Conservation (phyloP, 2,888 invertebrate genomes). For the Parnassius smintheus region DNA sequence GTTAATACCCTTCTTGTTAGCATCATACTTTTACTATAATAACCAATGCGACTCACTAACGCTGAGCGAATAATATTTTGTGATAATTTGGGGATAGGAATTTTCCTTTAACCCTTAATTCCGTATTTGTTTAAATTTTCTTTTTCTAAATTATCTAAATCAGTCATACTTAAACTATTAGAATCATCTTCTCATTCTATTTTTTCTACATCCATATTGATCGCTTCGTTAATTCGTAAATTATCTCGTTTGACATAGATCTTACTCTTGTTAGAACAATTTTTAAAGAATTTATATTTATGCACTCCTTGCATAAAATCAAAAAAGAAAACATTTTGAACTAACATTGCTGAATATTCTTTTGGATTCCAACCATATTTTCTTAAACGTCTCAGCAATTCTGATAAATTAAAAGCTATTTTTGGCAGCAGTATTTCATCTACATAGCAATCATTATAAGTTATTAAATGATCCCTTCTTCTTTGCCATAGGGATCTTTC, state of each 20-base stretch:
- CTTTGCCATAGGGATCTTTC: constrained; percentile 80
- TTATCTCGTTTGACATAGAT: constrained; percentile 67
- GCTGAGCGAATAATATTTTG: constrained; percentile 78
- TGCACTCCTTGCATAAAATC: constrained; percentile 69
- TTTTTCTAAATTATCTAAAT: constrained; percentile 35
- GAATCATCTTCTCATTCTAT: constrained; percentile 55
- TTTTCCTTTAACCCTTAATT: constrained; percentile 50
- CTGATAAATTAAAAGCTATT: constrained; percentile 78
- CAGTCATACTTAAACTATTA: constrained; percentile 47
- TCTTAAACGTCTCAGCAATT: constrained; percentile 75
- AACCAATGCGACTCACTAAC: constrained; percentile 82
- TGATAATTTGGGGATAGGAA: constrained; percentile 66
- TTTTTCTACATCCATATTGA: constrained; percentile 43
- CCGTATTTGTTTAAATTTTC: constrained; percentile 44
- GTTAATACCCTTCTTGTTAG: constrained; percentile 83
- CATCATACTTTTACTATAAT: constrained; percentile 87
- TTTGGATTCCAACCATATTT: constrained; percentile 65
- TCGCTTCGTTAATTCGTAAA: constrained; percentile 51
- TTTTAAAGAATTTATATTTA: constrained; percentile 44
- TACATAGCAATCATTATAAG: constrained; percentile 89
- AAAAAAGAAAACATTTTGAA: constrained; percentile 86
- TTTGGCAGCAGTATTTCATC: constrained; percentile 88
- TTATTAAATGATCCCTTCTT: constrained; percentile 86
- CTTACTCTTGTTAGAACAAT: constrained; percentile 46
- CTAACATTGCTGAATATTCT: constrained; percentile 81